Evolutionary conservation across 35 echinoderm and acorn worm species (phyloP), one percentile per base, ranked within the genome.

Genomic region (Strongylocentrotus purpuratus): DNA sequence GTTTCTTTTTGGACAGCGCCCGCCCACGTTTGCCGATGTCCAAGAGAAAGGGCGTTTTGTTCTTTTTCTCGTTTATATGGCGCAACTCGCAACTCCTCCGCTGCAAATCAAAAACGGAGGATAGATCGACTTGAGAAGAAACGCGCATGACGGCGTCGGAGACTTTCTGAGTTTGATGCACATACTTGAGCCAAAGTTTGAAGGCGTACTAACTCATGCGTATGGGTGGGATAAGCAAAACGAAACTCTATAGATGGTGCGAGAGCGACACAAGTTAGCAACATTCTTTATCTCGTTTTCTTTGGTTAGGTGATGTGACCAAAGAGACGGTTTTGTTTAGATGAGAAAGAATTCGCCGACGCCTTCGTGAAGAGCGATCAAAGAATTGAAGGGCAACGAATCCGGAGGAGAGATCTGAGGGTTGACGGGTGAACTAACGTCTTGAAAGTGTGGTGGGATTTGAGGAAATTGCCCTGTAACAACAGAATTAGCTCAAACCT

Each of bases 1-100:
- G 20, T 78, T 78, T 78, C 65, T 28, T 78, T 78, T 78, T 78
- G 65, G 65, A 78, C 65, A 78, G 65, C 65, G 65, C 65, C 65
- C 65, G 65, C 65, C 65, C 65, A 78, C 65, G 65, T 28, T 78
- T 78, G 65, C 4, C 65, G 65, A 78, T 78, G 65, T 28, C 65
- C 65, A 78, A 78, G 65, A n/a, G 28, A 7, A 28, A n/a, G 28
- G 50, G 50, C 50, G 50, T 55, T 14, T 55, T 55, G 25, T 78
- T 70, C 25, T 78, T 78, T 78, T n/a, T n/a, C 22, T 78, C 65
- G 28, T 78, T 78, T 78, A 78, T 78, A 78, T 78, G 65, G 20
- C 65, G 65, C 65, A 78, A 78, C 28, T 78, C 65, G 65, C 65
- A 28, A 78, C 65, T 78, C 65, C 65, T 78, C 20, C 25, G 65